Percentiles rank a stretch among this genome's conserved stretches.
phyloP scores from a whole-genome alignment of 2,797 vertebrate genomes.

The Prionace glauca region DNA sequence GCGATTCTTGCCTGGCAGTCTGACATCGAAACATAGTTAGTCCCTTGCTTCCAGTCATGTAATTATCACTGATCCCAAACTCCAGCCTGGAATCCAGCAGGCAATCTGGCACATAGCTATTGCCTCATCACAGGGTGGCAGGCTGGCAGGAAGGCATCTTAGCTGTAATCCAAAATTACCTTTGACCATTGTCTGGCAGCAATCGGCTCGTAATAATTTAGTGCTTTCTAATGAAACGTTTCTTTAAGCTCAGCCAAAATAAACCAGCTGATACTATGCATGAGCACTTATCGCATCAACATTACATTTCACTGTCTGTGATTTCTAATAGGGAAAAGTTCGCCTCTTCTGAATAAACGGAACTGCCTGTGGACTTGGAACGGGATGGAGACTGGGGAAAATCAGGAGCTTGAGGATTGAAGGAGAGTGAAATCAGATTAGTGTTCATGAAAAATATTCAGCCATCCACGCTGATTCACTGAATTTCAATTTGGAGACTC shows the following conservation, averaged over 20 bases:
- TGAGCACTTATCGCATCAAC: not conserved
- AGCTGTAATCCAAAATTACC: slow-evolving; percentile 22
- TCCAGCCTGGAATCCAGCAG: not conserved
- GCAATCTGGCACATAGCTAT: not conserved
- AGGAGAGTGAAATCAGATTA: not conserved
- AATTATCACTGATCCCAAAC: slow-evolving; percentile 29
- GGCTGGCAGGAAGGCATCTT: not conserved
- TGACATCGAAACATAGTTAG: not conserved
- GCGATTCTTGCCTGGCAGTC: slow-evolving; percentile 19
- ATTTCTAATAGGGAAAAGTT: not conserved
- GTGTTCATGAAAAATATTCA: not conserved
- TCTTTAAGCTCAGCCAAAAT: slow-evolving; percentile 2
- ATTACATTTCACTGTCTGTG: not conserved
- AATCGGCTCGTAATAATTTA: not conserved
- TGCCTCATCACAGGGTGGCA: not conserved
- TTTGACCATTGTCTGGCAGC: slow-evolving; percentile 20
- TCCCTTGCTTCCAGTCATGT: not conserved
- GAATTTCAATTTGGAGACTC: not conserved
- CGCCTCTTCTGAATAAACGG: not conserved
- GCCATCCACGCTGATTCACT: not conserved
- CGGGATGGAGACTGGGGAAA: not conserved
- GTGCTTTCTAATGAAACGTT: not conserved
- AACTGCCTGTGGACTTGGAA: not conserved
- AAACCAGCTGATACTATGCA: not conserved
- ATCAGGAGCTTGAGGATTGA: not conserved